phyloP scores from a whole-genome alignment of 2,888 invertebrate species.

The Eurytoma californica region DNA sequence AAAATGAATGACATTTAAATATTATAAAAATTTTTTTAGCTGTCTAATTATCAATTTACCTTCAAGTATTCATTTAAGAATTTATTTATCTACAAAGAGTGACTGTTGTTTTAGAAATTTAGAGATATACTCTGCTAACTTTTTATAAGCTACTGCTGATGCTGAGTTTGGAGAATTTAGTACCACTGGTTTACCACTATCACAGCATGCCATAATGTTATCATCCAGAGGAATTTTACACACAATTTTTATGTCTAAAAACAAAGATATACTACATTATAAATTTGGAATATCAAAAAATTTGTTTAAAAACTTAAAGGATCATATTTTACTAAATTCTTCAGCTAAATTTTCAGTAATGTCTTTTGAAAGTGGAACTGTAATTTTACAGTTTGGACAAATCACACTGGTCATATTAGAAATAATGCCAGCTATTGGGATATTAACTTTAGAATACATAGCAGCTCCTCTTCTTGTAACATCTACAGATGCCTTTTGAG shows the following conservation, averaged over 20 bases:
- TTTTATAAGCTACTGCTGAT: constrained; percentile 67
- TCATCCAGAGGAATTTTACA: constrained; percentile 85
- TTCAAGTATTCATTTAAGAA: constrained; percentile 16
- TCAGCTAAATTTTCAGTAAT: constrained; percentile 80
- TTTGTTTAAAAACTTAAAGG: constrained; percentile 11
- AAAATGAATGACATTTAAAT: too few species aligned
- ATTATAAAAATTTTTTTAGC: too few species aligned
- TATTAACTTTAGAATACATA: constrained; percentile 90
- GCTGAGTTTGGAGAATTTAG: constrained; percentile 80
- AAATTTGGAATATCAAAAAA: constrained; percentile 36
- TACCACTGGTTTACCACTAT: constrained; percentile 86
- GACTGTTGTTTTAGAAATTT: constrained; percentile 64
- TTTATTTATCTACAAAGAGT: constrained; percentile 48
- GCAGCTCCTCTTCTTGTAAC: constrained; percentile 90
- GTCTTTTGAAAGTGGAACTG: constrained; percentile 84
- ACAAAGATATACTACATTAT: background rate
- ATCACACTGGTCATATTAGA: constrained; percentile 92
- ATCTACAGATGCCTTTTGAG: constrained; percentile 90
- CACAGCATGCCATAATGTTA: constrained; percentile 82
- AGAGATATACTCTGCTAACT: constrained; percentile 66
- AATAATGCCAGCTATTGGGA: constrained; percentile 91
- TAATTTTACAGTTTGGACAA: constrained; percentile 86
- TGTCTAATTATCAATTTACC: constrained; percentile 19
- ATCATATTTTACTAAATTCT: constrained; percentile 77
- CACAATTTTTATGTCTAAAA: constrained; percentile 78